Base-by-base conservation (phyloP, 2,888 invertebrate species). In the Mythimna pallens region DNA sequence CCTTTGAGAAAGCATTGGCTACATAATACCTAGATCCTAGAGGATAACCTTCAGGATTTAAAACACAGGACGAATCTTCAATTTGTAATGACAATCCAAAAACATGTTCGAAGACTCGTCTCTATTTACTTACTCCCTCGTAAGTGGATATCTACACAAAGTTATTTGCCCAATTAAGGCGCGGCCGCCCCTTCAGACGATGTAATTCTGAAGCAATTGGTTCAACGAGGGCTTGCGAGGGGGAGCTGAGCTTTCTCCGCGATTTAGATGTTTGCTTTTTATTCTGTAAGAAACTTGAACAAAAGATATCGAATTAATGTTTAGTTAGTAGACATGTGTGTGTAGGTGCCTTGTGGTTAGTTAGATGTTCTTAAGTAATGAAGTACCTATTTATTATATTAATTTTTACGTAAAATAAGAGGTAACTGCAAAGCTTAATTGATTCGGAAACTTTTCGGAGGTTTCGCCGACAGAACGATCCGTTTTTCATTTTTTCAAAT, bases 131-230 rank as follows among this genome's bases (percentile, higher is more conserved):
- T 88, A 85, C 87, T 87, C 89, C 84, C 87, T 88, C 85, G 74
- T 87, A 77, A 78, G 87, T 90, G 86, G 85, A 83, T 88, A 89
- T 84, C 86, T 90, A 92, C 87, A 91, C 93, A 93, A 92, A 93
- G 92, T 93, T 93, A 91, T 95, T 95, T 93, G 93, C 91, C 92
- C 95, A 96, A 96, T 96, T 95, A 96, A 92, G 91, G 87, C 86
- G 82, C 86, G 88, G 88, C 86, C 91, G 90, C 93, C 94, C 94
- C 93, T 85, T 92, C 93, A 91, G 93, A 92, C 92, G 88, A 89
- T 75, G 70, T 90, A 92, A 93, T 93, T 93, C 89, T 88, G 87
- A 88, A 91, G 90, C 93, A 96, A 96, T 96, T 96, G 96, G 91
- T 91, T 94, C 92, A 92, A 94, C 89, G 85, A 92, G 83, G 86